Evolutionary conservation across 2,113 vertebrate species (phyloP).

Genomic region (Macroglossus sobrinus): DNA sequence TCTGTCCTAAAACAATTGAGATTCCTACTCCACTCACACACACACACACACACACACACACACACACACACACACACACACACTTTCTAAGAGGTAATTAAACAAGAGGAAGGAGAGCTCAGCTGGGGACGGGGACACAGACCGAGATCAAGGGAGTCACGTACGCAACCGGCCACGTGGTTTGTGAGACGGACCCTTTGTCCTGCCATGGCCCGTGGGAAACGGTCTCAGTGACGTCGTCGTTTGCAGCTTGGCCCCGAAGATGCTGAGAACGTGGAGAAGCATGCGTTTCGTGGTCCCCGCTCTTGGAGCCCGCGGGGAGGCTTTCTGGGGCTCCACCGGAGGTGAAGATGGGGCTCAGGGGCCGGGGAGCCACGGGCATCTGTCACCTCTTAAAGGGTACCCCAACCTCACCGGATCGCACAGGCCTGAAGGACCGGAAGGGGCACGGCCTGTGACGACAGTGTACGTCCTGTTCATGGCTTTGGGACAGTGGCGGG

Average conservation of each 20-base stretch:
- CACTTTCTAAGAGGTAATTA: neutral
- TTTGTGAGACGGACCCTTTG: neutral
- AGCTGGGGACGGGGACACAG: neutral
- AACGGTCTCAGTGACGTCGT: accelerated
- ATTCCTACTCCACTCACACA: no score
- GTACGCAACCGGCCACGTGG: accelerated
- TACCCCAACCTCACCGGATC: accelerated
- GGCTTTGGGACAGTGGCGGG: neutral
- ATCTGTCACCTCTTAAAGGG: accelerated
- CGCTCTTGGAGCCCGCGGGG: neutral
- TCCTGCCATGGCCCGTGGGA: neutral
- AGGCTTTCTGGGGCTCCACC: accelerated
- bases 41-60: no score
- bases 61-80: no score
- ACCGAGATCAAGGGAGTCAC: neutral
- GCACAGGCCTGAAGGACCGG: neutral
- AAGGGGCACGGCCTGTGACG: accelerated
- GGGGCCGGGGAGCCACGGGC: neutral
- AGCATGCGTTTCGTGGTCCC: neutral
- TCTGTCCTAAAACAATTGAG: neutral
- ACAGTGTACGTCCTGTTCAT: no score
- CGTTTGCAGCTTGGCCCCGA: accelerated
- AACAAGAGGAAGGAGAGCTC: neutral
- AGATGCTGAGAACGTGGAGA: neutral
- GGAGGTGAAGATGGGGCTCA: no score